phyloP scores from a whole-genome alignment of 53 echinoderm and acorn worm genomes.

The Mesocentrotus franciscanus region DNA sequence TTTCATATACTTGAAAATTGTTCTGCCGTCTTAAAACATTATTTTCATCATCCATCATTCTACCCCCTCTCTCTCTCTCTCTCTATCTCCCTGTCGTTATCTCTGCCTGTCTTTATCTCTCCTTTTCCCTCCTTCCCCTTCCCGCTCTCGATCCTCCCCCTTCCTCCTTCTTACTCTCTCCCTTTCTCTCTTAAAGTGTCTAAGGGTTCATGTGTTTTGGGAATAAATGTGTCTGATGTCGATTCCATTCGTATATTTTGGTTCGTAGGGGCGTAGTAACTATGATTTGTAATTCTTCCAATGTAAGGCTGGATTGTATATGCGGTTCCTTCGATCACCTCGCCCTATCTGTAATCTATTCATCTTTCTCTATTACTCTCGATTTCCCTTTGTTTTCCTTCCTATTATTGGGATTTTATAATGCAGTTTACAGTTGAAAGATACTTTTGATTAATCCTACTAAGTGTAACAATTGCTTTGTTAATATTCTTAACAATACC shows the following conservation, averaged over 20 bases:
- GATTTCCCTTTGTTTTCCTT: neutral
- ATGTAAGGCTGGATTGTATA: too few species aligned
- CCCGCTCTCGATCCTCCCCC: neutral
- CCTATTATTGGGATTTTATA: neutral
- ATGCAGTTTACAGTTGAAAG: neutral
- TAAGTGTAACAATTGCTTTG: neutral
- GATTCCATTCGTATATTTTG: too few species aligned
- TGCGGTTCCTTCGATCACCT: too few species aligned
- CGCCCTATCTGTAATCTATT: too few species aligned
- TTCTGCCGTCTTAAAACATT: neutral
- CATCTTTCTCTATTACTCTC: too few species aligned
- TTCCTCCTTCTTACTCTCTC: neutral
- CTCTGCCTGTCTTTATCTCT: neutral
- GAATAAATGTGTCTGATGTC: too few species aligned
- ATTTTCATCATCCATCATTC: neutral
- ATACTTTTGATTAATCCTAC: neutral
- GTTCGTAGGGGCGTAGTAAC: too few species aligned
- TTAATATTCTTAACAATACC: too few species aligned
- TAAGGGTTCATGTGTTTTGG: too few species aligned
- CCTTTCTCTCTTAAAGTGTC: too few species aligned
- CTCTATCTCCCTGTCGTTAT: neutral
- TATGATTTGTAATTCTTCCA: too few species aligned
- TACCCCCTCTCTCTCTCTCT: neutral
- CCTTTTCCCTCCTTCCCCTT: neutral
- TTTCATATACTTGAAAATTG: neutral